Evolutionary conservation across 2,888 invertebrate genomes (phyloP), one percentile per base, ranked within the genome.

Genomic region (Venustoraphidia nigricollis): DNA sequence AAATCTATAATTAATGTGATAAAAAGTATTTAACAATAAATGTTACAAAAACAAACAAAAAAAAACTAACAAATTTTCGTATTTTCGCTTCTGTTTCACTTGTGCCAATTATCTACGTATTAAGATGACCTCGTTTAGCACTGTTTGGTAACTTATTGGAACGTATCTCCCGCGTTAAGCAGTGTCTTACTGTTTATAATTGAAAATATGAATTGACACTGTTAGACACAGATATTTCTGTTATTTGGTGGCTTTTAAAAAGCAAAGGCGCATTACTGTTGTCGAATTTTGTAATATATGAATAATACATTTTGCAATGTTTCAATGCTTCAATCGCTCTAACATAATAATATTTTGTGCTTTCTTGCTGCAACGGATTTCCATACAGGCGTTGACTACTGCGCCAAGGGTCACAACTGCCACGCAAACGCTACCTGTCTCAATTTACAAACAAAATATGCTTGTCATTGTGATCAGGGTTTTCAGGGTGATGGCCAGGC

Each of bases 401-500:
- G 90, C 73, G 82, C 82, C 60, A 81, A 80, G 73, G 89, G 89
- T 49, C 85, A 91, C 71, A 79, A 81, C 62, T 93, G 93, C 68
- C 91, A 93, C 66, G 76, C 77, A 62, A 92, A 93, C 67, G 91
- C 92, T 51, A 84, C 87, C 55, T 94, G 93, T 72, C 80, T 85
- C 72, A 93, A 92, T 71, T 79, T 91, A 63, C 84, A 85, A 70
- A 90, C 90, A 58, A 87, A 86, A 62, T 92, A 87, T 68, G 81
- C 85, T 61, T 94, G 92, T 72, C 84, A 87, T 63, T 94, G 94
- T 70, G 82, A 86, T 69, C 76, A 78, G 66, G 93, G 94, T 66
- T 93, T 87, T 75, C 79, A 82, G 61, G 93, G 91, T 57, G 84
- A 91, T 66, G 91, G 91, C 60, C 73, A 79, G 61, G 73, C 76